These are phyloP conservation scores for Sebastes oblongus DNA, from an alignment of 2,797 vertebrate genomes.

Conservation along the genomic window DNA sequence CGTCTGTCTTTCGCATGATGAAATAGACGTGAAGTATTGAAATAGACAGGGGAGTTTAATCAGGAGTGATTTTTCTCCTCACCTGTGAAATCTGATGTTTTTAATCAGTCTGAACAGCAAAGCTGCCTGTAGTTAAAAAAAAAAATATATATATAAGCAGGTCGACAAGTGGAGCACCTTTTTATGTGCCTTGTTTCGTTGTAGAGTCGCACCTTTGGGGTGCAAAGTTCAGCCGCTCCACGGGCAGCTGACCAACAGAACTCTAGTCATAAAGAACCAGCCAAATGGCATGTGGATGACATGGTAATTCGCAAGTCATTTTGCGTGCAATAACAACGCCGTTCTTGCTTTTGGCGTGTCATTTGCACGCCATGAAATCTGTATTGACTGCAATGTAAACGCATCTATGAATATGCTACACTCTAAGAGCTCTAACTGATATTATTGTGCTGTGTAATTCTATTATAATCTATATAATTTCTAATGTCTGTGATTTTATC, in stretches of 20 bases:
- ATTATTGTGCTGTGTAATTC: neutral
- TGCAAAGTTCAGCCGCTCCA: neutral
- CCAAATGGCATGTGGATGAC: accelerated
- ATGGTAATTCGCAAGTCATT: no score
- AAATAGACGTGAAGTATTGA: constrained; percentile 39
- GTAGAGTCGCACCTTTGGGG: neutral
- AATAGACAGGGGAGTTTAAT: constrained; percentile 41
- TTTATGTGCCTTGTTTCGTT: neutral
- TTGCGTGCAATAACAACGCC: no score
- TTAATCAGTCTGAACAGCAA: constrained; percentile 15
- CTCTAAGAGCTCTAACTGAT: no score
- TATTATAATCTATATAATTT: neutral
- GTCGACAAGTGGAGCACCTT: neutral
- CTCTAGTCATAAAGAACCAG: no score
- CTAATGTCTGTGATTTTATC: neutral
- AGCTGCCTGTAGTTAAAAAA: neutral
- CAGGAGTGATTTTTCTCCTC: constrained; percentile 18
- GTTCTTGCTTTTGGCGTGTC: no score
- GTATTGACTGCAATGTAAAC: no score
- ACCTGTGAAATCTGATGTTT: constrained; percentile 38
- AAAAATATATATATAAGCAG: neutral
- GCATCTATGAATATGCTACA: no score
- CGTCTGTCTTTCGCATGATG: constrained; percentile 54
- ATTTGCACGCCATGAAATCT: no score
- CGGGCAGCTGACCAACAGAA: no score